These are phyloP conservation scores for Alethe diademata DNA, from an alignment of 2,113 vertebrate species.

Conservation along the genomic window DNA sequence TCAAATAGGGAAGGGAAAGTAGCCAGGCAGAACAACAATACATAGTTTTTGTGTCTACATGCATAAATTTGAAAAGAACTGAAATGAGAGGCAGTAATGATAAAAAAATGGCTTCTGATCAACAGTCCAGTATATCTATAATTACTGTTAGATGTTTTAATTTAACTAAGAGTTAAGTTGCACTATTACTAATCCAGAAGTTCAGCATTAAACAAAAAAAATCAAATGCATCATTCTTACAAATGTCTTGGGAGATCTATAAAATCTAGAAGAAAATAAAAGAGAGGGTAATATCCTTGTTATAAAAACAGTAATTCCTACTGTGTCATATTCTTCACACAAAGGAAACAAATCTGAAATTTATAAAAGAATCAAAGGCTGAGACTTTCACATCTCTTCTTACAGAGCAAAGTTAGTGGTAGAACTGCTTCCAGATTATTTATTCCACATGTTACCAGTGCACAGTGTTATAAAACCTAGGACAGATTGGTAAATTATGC, in stretches of 20 bases:
- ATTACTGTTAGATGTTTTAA: neutral
- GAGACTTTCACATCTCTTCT: neutral
- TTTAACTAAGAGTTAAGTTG: neutral
- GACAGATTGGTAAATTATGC: neutral
- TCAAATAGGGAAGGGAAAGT: neutral
- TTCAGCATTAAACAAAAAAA: neutral
- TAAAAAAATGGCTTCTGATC: neutral
- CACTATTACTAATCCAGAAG: neutral
- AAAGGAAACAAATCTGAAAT: neutral
- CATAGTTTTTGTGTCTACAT: neutral
- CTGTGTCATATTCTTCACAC: neutral
- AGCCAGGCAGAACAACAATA: neutral
- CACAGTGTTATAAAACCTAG: neutral
- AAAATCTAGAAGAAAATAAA: neutral
- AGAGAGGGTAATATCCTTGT: neutral
- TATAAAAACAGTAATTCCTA: neutral
- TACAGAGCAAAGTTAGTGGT: neutral
- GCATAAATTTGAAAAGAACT: neutral
- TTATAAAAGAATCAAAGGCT: neutral
- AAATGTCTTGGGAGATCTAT: neutral
- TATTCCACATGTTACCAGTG: neutral
- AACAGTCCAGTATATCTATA: neutral
- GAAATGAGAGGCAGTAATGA: neutral
- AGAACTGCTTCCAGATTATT: neutral
- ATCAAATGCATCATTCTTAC: neutral